Evolutionary conservation across 2,113 vertebrate genomes (phyloP).

Genomic region (Harpagus bidentatus): DNA sequence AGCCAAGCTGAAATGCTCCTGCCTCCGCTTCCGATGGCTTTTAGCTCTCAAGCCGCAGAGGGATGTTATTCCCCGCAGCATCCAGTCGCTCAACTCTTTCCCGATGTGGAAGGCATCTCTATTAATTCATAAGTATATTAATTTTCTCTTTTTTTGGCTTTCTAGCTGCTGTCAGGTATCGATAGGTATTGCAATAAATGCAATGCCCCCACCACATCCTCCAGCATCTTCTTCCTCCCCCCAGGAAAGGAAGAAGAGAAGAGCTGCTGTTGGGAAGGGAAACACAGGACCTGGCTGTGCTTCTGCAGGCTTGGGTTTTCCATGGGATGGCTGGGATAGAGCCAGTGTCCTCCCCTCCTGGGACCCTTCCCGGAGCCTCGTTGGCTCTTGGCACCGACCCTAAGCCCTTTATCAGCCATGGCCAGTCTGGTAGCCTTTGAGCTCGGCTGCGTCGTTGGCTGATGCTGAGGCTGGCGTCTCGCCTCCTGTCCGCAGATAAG

Average conservation of each 20-base stretch:
- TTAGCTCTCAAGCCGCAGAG: not conserved
- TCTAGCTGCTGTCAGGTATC: not conserved
- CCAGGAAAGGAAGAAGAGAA: not conserved
- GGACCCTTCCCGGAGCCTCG: not conserved
- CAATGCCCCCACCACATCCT: not conserved
- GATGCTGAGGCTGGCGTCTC: not conserved
- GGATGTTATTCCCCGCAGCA: conserved; percentile 14
- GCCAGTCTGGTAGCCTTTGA: not conserved
- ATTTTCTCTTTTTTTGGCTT: not conserved
- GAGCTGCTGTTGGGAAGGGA: not conserved
- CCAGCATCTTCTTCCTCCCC: not conserved
- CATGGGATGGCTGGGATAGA: not conserved
- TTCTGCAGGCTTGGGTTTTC: not conserved
- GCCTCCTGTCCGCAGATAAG: not conserved
- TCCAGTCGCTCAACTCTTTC: not conserved
- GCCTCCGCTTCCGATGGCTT: not conserved
- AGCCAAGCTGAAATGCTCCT: not conserved
- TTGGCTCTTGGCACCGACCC: not conserved
- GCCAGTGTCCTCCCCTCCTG: not conserved
- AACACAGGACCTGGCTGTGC: not conserved
- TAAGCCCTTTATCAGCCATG: not conserved
- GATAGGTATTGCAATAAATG: not conserved
- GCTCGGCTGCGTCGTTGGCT: not conserved
- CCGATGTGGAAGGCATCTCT: not conserved
- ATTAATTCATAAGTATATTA: not conserved